Base-by-base conservation (phyloP, 2,888 invertebrate genomes). In the Lasioglossum figueresi region DNA sequence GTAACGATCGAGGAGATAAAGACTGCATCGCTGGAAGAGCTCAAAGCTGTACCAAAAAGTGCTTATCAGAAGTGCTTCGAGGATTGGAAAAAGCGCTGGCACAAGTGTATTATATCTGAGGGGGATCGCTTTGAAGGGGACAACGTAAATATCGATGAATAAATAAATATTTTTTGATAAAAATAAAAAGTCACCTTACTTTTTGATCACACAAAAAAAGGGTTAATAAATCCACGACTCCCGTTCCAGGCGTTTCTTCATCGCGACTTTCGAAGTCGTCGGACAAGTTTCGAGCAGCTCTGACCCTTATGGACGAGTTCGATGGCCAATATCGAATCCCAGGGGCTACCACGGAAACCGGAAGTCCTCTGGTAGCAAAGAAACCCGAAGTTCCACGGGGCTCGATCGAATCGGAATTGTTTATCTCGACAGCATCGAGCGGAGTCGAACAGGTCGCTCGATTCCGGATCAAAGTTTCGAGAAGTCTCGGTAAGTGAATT, bases 401-500 rank as follows among this genome's bases (percentile, higher is more conserved):
- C 4, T 43, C 14, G 43, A 43, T 71, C 71, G 43, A 71, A 31
- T 27, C n/a, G 16, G 31, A 43, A 72, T 43, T 72, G 71, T 68
- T 68, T 68, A 37, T 72, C 19, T 16, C 5, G 27, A 16, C 40
- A n/a, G 27, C 4, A n/a, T 70, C 40, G 70, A 43, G n/a, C 23
- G 4, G 14, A 68, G 70, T n/a, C 43, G 43, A n/a, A 59, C 27
- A 27, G 59, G 27, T 59, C 59, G 59, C 59, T 14, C 40, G 43
- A 27, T 40, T 72, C 43, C 27, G 14, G 43, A 14, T 16, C 16
- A 45, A 72, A 45, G 19, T 27, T 66, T 31, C 37, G 74, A 40
- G 74, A 56, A 56, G 37, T n/a, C 71, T 40, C 31, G 19, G 71
- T 72, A 72, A 72, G 71, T 45, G 71, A 72, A 72, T 72, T 72